A percentile compares a stretch with the other conserved stretches of the same genome.
Conservation (phyloP, 2,113 vertebrate genomes). For the western clawed frog (Xenopus tropicalis) region DNA sequence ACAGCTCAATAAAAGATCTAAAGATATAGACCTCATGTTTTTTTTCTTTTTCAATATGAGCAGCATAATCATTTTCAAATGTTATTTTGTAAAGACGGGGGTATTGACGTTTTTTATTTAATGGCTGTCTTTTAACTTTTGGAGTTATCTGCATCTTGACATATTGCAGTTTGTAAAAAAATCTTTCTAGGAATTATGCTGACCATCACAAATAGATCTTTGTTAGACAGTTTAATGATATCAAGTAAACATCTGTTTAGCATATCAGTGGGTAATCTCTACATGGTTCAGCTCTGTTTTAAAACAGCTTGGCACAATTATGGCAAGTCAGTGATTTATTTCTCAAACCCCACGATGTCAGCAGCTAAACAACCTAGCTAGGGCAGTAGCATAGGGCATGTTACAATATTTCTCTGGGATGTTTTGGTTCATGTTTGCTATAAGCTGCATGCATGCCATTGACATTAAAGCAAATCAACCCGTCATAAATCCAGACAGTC, state of each 20-base stretch:
- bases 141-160: conserved; percentile 55
- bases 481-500: too few species aligned
- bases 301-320: conserved; percentile 5
- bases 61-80: conserved; percentile 67
- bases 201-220: conserved; percentile 52
- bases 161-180: conserved; percentile 52
- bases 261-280: conserved; percentile 46
- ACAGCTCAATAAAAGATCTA: conserved; percentile 67
- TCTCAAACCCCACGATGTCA: not conserved
- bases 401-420: too few species aligned
- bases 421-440: too few species aligned
- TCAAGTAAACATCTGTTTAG: conserved; percentile 48
- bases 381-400: too few species aligned
- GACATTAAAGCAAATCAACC: too few species aligned
- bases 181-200: conserved; percentile 35
- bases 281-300: conserved; percentile 29
- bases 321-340: not conserved
- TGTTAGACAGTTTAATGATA: conserved; percentile 50
- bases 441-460: too few species aligned
- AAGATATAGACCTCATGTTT: conserved; percentile 49
- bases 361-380: too few species aligned
- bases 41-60: conserved; percentile 52
- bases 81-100: conserved; percentile 66
- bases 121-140: conserved; percentile 65
- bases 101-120: conserved; percentile 66